Evolutionary conservation across 2,797 vertebrate genomes (phyloP), one percentile per base, ranked within the genome.

Genomic region (Crax fasciolata): DNA sequence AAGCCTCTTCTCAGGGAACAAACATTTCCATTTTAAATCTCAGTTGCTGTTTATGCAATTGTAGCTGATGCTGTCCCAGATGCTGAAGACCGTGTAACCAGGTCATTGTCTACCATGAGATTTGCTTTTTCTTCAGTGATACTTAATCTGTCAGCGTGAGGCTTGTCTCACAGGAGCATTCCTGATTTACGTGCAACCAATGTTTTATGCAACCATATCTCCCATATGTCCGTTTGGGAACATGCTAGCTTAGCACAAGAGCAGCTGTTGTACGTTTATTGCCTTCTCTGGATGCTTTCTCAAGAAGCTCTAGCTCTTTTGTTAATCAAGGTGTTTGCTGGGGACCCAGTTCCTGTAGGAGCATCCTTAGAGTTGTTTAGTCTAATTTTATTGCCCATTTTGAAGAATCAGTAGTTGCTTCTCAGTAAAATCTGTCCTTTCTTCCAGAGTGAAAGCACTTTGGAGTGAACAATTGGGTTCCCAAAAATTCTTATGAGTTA

Each of bases 221-320:
- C 46, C 35, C 80, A 3, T 6, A 15, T 38, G 71, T 78, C 87
- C 28, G 0, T 44, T 43, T 70, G 46, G 55, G 75, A 72, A 49
- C 41, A 12, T 10, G 38, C 30, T 61, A 71, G 20, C 41, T 88
- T n/a, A 61, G 28, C 68, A 19, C 28, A 6, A 16, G 15, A 72
- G 58, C 84, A 91, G 81, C 84, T 91, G 71, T 32, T 92, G 54
- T 66, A 10, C 59, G n/a, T 27, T 48, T 73, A 13, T 48, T 25
- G 15, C 51, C 80, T 74, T 81, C 52, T 72, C 71, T 28, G 32
- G 71, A 57, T 27, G n/a, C 11, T 57, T 91, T 75, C 70, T 78
- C 49, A 91, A 91, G 43, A 63, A 72, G 15, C 25, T 66, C 30
- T 49, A 71, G 38, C 43, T 75, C 51, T 75, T 87, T 27, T 61